Percentiles rank a stretch among this genome's conserved stretches.
Evolutionary conservation across 2,797 vertebrate genomes (phyloP).

Genomic region (Enteromius thamalakanensis): DNA sequence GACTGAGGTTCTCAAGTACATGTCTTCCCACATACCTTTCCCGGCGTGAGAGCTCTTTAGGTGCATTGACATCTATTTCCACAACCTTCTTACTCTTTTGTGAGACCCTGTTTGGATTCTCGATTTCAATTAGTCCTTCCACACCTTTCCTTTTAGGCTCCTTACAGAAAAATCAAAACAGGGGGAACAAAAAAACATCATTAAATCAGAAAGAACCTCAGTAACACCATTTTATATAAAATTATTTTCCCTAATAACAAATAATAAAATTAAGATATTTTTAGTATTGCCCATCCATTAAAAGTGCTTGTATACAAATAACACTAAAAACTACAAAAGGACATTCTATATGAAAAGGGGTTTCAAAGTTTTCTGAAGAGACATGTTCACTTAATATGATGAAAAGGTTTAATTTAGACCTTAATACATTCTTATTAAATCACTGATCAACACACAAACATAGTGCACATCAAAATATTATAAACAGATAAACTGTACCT

Average conservation of each 20-base stretch:
- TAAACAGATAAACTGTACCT: neutral
- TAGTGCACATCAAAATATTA: neutral
- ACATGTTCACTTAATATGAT: neutral
- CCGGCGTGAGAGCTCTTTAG: constrained; percentile 79
- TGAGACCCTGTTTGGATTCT: constrained; percentile 82
- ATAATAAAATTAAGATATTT: neutral
- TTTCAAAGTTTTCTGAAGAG: neutral
- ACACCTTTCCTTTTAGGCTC: constrained; percentile 78
- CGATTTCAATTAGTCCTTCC: constrained; percentile 82
- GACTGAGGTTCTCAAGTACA: neutral
- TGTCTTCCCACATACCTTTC: constrained; percentile 72
- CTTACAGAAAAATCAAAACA: constrained; percentile 53
- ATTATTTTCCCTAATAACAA: neutral
- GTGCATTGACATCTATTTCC: constrained; percentile 73
- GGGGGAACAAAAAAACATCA: neutral
- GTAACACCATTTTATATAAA: neutral
- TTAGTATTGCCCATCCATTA: neutral
- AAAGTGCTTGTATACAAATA: neutral
- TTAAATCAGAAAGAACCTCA: neutral
- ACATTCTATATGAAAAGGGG: neutral
- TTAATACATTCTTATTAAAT: neutral
- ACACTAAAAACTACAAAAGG: neutral
- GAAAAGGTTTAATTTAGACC: neutral
- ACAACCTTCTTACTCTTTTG: constrained; percentile 82
- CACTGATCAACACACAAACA: neutral